Conservation (phyloP, 2,888 invertebrate species). For the Lithosia quadra region DNA sequence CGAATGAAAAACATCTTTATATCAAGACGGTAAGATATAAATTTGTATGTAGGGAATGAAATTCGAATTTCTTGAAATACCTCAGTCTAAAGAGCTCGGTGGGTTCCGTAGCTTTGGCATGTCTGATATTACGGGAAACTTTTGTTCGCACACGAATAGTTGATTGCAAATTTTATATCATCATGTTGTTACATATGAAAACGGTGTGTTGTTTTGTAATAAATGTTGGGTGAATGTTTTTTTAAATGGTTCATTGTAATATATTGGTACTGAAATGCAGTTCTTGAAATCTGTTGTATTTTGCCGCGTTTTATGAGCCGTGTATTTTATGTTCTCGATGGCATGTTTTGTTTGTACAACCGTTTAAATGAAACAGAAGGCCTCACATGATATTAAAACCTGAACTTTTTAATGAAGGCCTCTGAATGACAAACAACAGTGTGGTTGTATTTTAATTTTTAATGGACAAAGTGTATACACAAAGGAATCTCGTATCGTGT, state of each 20-base stretch:
- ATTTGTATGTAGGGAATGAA: slow-evolving; percentile 44
- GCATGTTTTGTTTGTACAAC: slow-evolving; percentile 2
- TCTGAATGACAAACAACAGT: background rate
- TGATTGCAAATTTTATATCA: slow-evolving; percentile 46
- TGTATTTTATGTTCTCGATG: slow-evolving; percentile 14
- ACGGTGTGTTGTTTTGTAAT: slow-evolving; percentile 18
- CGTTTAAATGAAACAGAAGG: slow-evolving; percentile 21
- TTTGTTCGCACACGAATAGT: slow-evolving; percentile 37
- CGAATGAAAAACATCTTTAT: slow-evolving; percentile 57
- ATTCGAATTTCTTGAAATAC: slow-evolving; percentile 51
- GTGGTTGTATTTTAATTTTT: slow-evolving; percentile 17
- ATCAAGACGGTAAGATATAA: slow-evolving; percentile 39
- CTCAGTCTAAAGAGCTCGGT: slow-evolving; percentile 44
- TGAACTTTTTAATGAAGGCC: slow-evolving; percentile 8
- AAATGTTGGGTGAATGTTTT: slow-evolving; percentile 19
- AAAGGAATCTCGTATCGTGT: background rate
- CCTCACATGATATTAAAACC: background rate
- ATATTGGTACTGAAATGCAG: slow-evolving; percentile 19
- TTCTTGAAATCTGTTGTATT: slow-evolving; percentile 25
- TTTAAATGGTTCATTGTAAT: slow-evolving; percentile 20
- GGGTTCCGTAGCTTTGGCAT: slow-evolving; percentile 46
- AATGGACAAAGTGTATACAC: slow-evolving; percentile 30
- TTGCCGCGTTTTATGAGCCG: slow-evolving; percentile 19
- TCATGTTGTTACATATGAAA: slow-evolving; percentile 28
- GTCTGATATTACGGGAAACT: slow-evolving; percentile 54